These are phyloP conservation scores for Spondyliosoma cantharus DNA, from an alignment of 2,797 vertebrate genomes.

Conservation along the genomic window DNA sequence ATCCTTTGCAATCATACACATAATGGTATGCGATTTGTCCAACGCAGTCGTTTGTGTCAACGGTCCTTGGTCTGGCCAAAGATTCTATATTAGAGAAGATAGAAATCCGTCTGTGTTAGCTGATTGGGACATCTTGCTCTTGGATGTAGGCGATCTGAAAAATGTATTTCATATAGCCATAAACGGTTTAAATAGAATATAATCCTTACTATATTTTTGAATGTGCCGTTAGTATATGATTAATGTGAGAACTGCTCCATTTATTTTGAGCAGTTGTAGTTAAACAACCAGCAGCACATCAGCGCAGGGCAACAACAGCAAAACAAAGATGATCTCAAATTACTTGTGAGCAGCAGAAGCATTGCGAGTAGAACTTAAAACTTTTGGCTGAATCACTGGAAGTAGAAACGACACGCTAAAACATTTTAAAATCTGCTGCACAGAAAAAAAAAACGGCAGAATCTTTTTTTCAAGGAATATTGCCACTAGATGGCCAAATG, in stretches of 20 bases:
- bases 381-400: fast-evolving
- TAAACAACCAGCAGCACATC: neutral
- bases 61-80: slow-evolving; percentile 34
- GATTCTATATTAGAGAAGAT: slow-evolving; percentile 51
- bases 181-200: neutral
- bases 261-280: neutral
- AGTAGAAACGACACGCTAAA: neutral
- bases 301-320: neutral
- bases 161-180: neutral
- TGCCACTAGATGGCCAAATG: no score
- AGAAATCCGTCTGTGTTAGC: slow-evolving; percentile 5
- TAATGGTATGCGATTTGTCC: neutral
- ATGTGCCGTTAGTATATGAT: neutral
- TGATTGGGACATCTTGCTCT: neutral
- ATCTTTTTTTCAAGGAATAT: no score
- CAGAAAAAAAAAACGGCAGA: no score
- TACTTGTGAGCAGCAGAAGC: neutral
- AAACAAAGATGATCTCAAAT: neutral
- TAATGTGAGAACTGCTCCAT: fast-evolving
- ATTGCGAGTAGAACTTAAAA: neutral
- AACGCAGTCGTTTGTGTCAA: slow-evolving; percentile 22
- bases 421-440: neutral
- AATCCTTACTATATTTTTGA: fast-evolving
- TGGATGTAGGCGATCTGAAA: neutral
- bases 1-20: fast-evolving